phyloP scores from a whole-genome alignment of 2,888 invertebrate genomes.

The Protophormia terraenovae region DNA sequence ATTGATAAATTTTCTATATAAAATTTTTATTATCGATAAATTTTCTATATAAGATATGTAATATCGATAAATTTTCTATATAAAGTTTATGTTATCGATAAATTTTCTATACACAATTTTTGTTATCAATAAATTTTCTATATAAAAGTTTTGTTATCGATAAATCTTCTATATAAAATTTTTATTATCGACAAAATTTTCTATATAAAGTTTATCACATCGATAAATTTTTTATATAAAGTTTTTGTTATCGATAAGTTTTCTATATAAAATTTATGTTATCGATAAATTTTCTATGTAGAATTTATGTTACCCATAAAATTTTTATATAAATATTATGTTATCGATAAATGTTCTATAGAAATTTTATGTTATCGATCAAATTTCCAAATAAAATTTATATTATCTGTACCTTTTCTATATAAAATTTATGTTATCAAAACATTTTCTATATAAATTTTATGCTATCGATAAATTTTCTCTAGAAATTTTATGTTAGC shows the following conservation, averaged over 20 bases:
- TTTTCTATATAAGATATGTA: neutral
- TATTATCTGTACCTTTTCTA: neutral
- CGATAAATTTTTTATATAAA: neutral
- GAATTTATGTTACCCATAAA: neutral
- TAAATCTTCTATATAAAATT: neutral
- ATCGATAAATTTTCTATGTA: neutral
- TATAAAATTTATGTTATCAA: neutral
- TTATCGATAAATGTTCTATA: no score
- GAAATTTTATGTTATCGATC: neutral
- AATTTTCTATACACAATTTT: neutral
- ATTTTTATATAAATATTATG: no score
- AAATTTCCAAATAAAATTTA: neutral
- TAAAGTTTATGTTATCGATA: neutral
- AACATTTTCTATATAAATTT: neutral
- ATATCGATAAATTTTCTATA: neutral
- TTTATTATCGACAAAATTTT: no score
- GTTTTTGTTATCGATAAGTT: neutral
- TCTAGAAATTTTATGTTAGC: neutral
- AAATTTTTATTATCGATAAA: no score
- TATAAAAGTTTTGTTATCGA: neutral
- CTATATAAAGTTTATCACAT: neutral
- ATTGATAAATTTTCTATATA: no score
- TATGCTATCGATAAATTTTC: neutral
- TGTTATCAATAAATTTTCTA: neutral
- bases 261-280: neutral